Evolutionary conservation across 2,113 vertebrate genomes (phyloP).

Genomic region (Bubo scandiacus): DNA sequence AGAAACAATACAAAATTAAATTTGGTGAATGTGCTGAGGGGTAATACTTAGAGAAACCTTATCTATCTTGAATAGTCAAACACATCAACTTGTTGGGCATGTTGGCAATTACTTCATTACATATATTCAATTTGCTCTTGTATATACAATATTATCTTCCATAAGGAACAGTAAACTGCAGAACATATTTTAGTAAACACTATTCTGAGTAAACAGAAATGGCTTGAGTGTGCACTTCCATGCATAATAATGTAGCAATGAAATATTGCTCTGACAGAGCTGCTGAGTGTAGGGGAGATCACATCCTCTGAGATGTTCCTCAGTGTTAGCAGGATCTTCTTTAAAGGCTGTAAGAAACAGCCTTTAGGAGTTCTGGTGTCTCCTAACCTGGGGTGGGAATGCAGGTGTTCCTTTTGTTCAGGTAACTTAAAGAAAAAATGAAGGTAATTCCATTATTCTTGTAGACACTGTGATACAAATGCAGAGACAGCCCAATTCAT

Average conservation of each 20-base stretch:
- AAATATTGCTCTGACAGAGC: background rate
- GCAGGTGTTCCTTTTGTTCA: background rate
- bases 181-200: conserved; percentile 49
- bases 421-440: background rate
- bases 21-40: conserved; percentile 57
- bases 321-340: background rate
- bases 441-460: background rate
- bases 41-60: conserved; percentile 66
- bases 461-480: background rate
- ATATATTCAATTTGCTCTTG: conserved; percentile 58
- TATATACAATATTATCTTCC: conserved; percentile 62
- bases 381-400: background rate
- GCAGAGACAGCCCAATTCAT: background rate
- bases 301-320: background rate
- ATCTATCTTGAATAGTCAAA: conserved; percentile 63
- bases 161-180: conserved; percentile 19
- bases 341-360: background rate
- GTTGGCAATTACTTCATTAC: conserved; percentile 42
- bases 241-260: conserved; percentile 7
- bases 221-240: background rate
- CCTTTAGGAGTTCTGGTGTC: background rate
- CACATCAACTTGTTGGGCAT: conserved; percentile 34
- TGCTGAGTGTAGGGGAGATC: background rate
- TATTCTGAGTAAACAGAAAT: conserved; percentile 52
- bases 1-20: conserved; percentile 68